Percentiles rank a stretch among this genome's conserved stretches.
These are phyloP conservation scores for Puntigrus tetrazona DNA, from an alignment of 2,113 vertebrate species.

Conservation along the genomic window DNA sequence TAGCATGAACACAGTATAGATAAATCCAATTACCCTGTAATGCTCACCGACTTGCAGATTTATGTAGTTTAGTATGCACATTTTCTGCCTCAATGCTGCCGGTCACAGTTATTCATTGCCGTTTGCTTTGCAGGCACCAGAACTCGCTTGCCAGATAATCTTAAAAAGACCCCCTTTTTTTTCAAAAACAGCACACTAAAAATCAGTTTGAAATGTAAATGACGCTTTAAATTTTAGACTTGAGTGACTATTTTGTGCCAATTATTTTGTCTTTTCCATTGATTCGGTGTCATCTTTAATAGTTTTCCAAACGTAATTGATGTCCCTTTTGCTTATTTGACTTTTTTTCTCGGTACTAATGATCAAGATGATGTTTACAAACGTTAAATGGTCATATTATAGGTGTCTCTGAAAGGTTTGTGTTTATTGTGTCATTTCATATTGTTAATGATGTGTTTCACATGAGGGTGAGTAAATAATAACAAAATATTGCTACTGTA, in stretches of 20 bases:
- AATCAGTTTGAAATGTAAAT: neutral
- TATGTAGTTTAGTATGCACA: constrained; percentile 46
- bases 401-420: neutral
- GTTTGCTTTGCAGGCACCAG: constrained; percentile 11
- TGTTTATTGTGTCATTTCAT: neutral
- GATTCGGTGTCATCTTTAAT: neutral
- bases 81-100: constrained; percentile 45
- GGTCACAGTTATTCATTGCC: constrained; percentile 39
- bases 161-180: neutral
- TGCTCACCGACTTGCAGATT: constrained; percentile 44
- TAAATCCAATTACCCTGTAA: constrained; percentile 44
- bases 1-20: constrained; percentile 47
- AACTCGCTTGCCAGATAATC: neutral
- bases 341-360: neutral
- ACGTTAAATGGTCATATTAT: neutral
- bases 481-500: neutral
- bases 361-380: neutral
- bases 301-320: neutral
- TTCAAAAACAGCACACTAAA: neutral
- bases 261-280: neutral
- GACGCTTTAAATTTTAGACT: neutral
- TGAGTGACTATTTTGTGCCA: neutral
- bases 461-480: neutral
- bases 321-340: neutral
- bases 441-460: neutral